phyloP scores from a whole-genome alignment of 1,140 invertebrate genomes.

The Chionoecetes opilio region DNA sequence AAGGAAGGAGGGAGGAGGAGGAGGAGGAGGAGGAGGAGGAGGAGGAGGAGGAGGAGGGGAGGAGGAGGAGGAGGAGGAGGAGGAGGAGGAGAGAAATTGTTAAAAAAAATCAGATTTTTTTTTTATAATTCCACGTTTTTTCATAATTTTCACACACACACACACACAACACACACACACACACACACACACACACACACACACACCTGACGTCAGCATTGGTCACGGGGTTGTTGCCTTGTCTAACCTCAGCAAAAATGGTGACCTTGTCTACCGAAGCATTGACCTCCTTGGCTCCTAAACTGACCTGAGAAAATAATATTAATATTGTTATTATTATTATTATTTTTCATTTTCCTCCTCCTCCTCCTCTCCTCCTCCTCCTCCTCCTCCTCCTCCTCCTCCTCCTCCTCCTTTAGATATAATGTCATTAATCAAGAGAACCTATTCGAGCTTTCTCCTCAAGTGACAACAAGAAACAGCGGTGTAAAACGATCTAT shows the following conservation, averaged over 20 bases:
- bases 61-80: too few species aligned
- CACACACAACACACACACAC: too few species aligned
- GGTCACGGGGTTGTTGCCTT: conserved; percentile 69
- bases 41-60: too few species aligned
- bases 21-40: too few species aligned
- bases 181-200: conserved; percentile 40
- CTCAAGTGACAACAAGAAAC: too few species aligned
- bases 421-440: background rate
- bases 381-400: background rate
- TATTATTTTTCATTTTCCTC: background rate
- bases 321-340: background rate
- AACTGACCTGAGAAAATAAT: conserved; percentile 50
- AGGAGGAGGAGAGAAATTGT: too few species aligned
- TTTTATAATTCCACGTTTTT: too few species aligned
- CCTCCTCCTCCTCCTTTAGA: background rate
- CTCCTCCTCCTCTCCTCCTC: background rate
- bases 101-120: too few species aligned
- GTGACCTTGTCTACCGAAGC: conserved; percentile 61
- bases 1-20: too few species aligned
- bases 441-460: too few species aligned
- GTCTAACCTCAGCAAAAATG: conserved; percentile 70
- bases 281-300: conserved; percentile 56
- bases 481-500: too few species aligned
- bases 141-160: too few species aligned
- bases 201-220: conserved; percentile 69